Evolutionary conservation across 2,113 vertebrate genomes (phyloP).

Genomic region (Pterocles gutturalis): DNA sequence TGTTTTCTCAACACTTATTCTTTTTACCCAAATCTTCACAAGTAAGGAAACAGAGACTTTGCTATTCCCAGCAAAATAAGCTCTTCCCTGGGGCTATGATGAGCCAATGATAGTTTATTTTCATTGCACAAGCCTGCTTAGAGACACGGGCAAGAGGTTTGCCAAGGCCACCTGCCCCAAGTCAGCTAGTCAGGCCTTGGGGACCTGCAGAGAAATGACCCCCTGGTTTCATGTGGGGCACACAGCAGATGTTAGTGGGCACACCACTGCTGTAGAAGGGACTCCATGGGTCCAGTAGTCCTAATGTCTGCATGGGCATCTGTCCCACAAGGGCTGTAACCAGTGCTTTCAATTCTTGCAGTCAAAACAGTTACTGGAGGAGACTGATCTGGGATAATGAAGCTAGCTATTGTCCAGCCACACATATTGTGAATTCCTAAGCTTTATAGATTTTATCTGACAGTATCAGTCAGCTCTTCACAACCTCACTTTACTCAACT

Average conservation of each 20-base stretch:
- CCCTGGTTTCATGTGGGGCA: background rate
- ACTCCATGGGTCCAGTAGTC: background rate
- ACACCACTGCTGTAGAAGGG: background rate
- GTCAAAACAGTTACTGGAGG: background rate
- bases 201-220: background rate
- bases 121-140: background rate
- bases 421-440: background rate
- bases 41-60: background rate
- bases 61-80: background rate
- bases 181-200: background rate
- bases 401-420: background rate
- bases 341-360: background rate
- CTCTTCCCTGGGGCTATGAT: background rate
- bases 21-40: background rate
- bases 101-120: background rate
- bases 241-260: background rate
- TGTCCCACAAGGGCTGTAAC: background rate
- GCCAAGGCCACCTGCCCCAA: background rate
- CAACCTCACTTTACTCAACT: background rate
- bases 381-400: background rate
- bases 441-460: background rate
- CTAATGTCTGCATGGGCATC: background rate
- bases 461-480: background rate
- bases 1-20: conserved; percentile 7
- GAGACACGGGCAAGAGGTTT: background rate